phyloP scores from a whole-genome alignment of 2,888 invertebrate genomes.

The Pediacus dermestoides region DNA sequence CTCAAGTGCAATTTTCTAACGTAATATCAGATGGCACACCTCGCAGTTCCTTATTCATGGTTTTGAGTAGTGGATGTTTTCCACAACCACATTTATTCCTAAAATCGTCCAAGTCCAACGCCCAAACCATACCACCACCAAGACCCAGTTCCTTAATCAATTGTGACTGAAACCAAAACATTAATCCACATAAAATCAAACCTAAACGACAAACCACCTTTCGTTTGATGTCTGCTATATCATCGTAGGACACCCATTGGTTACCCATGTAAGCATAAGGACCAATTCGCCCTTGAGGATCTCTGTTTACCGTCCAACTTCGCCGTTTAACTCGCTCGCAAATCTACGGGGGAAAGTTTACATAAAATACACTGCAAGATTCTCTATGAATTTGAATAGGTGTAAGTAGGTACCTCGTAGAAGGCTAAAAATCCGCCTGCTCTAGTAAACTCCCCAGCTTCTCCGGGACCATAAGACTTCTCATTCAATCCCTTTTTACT shows the following conservation, averaged over 20 bases:
- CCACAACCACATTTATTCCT: conserved; percentile 65
- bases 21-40: conserved; percentile 40
- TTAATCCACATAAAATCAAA: too few relatives aligned
- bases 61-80: conserved; percentile 63
- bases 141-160: conserved; percentile 57
- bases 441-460: conserved; percentile 65
- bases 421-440: conserved; percentile 74
- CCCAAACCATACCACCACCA: conserved; percentile 76
- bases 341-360: conserved; percentile 51
- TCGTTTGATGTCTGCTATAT: conserved; percentile 60
- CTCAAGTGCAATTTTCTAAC: conserved; percentile 34
- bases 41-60: conserved; percentile 58
- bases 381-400: not conserved
- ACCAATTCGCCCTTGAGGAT: conserved; percentile 61
- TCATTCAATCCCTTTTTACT: conserved; percentile 56
- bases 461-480: conserved; percentile 62
- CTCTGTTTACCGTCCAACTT: conserved; percentile 62
- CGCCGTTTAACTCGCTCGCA: conserved; percentile 59
- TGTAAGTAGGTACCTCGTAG: conserved; percentile 62
- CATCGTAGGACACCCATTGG: conserved; percentile 80
- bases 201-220: conserved; percentile 46
- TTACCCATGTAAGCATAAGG: conserved; percentile 68
- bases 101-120: conserved; percentile 75
- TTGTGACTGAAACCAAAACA: conserved; percentile 55
- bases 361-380: too few relatives aligned